Conservation (phyloP, 2,888 invertebrate species). For the Plebejus anna region DNA sequence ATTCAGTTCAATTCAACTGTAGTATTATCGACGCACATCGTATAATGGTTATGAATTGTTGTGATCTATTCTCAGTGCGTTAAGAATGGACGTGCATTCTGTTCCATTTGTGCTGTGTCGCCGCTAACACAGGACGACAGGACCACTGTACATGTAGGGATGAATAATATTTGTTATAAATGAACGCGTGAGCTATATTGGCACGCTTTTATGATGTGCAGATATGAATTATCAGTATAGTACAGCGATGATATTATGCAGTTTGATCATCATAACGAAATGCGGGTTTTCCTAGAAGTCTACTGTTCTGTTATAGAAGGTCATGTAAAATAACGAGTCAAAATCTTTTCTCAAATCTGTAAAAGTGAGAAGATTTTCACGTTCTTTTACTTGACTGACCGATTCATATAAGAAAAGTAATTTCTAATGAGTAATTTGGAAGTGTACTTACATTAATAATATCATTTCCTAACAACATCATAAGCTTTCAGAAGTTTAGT, state of each 20-base stretch:
- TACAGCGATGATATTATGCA: not conserved
- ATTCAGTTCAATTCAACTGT: constrained; percentile 40
- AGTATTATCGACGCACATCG: constrained; percentile 55
- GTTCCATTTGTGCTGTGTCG: constrained; percentile 41
- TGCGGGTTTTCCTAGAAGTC: no score
- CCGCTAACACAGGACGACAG: constrained; percentile 39
- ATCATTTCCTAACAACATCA: no score
- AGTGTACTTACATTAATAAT: no score
- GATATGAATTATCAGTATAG: not conserved
- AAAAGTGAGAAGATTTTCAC: no score
- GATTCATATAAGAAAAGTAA: no score
- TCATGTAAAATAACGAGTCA: no score
- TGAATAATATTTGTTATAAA: constrained; percentile 27
- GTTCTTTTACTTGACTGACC: no score
- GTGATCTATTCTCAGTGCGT: constrained; percentile 67
- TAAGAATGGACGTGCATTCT: constrained; percentile 57
- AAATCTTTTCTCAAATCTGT: no score
- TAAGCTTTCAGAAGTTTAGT: no score
- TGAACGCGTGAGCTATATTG: not conserved
- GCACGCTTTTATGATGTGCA: constrained; percentile 8
- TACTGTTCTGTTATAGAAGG: no score
- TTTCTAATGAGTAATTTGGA: no score
- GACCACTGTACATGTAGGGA: constrained; percentile 35
- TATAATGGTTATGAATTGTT: constrained; percentile 73
- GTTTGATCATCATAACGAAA: no score